phyloP scores from a whole-genome alignment of 2,113 vertebrate species.

The Ceuthmochares aereus region DNA sequence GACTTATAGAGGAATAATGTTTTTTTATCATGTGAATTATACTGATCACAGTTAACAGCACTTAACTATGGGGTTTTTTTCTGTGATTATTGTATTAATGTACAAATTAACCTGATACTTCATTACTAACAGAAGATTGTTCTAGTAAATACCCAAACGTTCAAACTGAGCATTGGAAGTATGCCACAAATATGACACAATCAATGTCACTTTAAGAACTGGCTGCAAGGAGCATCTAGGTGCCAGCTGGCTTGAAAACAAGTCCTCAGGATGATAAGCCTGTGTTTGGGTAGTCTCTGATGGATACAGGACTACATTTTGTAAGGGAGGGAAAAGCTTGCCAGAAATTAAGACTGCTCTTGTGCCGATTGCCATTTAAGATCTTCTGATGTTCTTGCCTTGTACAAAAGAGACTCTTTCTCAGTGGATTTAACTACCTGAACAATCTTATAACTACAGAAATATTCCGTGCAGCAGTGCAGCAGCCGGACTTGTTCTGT shows the following conservation, averaged over 20 bases:
- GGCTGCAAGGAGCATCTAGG: not conserved
- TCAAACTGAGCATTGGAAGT: not conserved
- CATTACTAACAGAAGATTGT: not conserved
- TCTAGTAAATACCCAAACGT: not conserved
- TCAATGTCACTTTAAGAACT: not conserved
- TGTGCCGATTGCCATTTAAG: fast-evolving
- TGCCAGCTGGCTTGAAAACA: not conserved
- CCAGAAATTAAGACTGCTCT: not conserved
- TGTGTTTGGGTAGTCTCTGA: not conserved
- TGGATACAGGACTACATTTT: not conserved
- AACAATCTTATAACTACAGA: not conserved
- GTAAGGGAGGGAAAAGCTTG: not conserved
- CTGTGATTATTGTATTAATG: not conserved
- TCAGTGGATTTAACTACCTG: not conserved
- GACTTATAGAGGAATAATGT: not conserved
- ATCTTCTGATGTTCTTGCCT: not conserved
- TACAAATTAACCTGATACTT: not conserved
- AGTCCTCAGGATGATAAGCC: not conserved
- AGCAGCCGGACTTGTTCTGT: not conserved
- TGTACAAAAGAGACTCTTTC: not conserved
- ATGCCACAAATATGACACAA: not conserved
- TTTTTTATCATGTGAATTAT: not conserved
- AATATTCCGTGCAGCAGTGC: not conserved
- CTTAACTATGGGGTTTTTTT: not conserved
- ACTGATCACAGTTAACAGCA: not conserved